Conservation (phyloP, 2,797 vertebrate species). For the Protonibea diacanthus region DNA sequence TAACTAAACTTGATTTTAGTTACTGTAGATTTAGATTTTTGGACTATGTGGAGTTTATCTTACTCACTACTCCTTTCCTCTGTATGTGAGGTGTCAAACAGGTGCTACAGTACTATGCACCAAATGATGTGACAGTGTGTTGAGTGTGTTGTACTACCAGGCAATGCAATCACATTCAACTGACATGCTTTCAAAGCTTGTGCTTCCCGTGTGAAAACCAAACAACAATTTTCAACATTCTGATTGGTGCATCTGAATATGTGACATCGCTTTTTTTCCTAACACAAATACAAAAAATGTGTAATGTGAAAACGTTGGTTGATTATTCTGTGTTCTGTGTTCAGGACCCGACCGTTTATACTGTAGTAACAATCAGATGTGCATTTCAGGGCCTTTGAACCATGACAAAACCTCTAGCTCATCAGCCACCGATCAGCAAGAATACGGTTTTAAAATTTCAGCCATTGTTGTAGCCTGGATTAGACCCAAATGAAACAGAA, state of each 20-base stretch:
- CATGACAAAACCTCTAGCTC: neutral
- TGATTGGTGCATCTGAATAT: too few relatives aligned
- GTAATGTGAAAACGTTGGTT: neutral
- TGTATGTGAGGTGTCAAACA: too few relatives aligned
- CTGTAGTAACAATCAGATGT: neutral
- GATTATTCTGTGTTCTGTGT: neutral
- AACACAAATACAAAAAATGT: neutral
- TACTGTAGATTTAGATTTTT: too few relatives aligned
- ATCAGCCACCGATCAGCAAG: neutral
- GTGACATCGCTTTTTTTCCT: neutral
- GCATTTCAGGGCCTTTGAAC: neutral
- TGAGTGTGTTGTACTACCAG: too few relatives aligned
- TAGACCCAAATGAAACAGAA: constrained; percentile 40
- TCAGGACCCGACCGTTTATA: neutral
- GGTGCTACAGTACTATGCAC: too few relatives aligned
- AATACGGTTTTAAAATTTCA: neutral
- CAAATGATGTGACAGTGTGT: too few relatives aligned
- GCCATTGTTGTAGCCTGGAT: constrained; percentile 1
- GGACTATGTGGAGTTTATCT: too few relatives aligned
- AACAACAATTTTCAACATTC: too few relatives aligned
- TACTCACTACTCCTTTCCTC: too few relatives aligned
- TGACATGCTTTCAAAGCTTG: neutral
- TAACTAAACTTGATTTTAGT: too few relatives aligned
- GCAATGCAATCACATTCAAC: neutral
- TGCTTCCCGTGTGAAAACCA: too few relatives aligned